phyloP scores from a whole-genome alignment of 2,113 vertebrate species.

The Ictidomys tridecemlineatus region DNA sequence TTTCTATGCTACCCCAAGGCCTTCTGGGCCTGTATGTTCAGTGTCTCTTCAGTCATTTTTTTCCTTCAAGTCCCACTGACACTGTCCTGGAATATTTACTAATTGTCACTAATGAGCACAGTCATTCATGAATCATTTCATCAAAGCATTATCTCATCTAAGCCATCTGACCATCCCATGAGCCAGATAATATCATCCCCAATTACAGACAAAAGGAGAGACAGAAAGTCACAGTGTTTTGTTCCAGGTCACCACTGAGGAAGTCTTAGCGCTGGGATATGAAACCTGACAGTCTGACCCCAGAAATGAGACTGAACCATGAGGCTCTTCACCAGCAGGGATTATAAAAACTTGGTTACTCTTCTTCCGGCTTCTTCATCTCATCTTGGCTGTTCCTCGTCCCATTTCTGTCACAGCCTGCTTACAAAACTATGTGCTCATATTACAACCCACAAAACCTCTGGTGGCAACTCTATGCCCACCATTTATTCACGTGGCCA shows the following conservation, averaged over 20 bases:
- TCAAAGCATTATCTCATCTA: constrained; percentile 6
- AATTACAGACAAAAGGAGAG: neutral
- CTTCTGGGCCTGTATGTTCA: neutral
- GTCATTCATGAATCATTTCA: neutral
- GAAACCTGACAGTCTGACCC: neutral
- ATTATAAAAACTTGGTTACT: neutral
- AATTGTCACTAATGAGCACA: neutral
- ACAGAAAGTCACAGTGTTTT: neutral
- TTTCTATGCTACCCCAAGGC: neutral
- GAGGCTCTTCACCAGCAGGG: neutral
- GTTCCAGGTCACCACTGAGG: neutral
- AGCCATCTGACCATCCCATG: neutral
- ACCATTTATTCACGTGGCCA: neutral
- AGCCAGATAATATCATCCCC: neutral
- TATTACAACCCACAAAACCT: neutral
- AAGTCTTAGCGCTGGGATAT: neutral
- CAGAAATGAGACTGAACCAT: neutral
- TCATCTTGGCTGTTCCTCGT: neutral
- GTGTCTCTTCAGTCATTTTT: neutral
- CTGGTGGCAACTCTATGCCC: neutral
- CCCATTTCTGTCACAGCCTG: neutral
- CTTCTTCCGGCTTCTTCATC: neutral
- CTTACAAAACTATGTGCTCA: neutral
- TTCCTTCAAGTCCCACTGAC: neutral
- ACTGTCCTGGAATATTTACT: neutral